Evolutionary conservation across 2,113 vertebrate genomes (phyloP).

Genomic region (Otus sunia): DNA sequence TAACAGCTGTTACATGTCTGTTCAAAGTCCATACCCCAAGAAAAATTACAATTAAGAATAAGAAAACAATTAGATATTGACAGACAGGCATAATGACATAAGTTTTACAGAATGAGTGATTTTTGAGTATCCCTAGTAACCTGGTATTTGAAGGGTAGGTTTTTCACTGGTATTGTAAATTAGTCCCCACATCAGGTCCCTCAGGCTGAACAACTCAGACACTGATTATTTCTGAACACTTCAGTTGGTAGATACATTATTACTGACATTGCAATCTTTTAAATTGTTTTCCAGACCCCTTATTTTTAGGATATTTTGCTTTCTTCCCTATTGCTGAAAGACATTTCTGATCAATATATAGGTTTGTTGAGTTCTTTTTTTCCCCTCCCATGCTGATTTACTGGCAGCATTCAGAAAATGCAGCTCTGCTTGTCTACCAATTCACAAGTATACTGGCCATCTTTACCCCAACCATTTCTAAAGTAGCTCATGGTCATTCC

Average conservation of each 20-base stretch:
- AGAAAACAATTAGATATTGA: slow-evolving; percentile 17
- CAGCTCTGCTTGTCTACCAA: background rate
- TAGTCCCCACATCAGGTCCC: background rate
- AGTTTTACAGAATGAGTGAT: slow-evolving; percentile 3
- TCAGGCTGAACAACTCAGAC: background rate
- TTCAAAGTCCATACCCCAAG: background rate
- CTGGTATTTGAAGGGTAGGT: background rate
- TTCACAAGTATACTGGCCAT: background rate
- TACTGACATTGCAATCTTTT: background rate
- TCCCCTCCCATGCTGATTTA: background rate
- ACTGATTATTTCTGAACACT: background rate
- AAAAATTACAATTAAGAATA: background rate
- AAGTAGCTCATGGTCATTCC: background rate
- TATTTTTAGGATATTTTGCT: background rate
- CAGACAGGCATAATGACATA: background rate
- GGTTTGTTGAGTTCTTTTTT: background rate
- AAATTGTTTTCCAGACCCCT: slow-evolving; percentile 6
- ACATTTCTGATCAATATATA: slow-evolving; percentile 30
- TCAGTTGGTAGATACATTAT: background rate
- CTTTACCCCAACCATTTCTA: background rate
- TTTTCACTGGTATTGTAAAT: background rate
- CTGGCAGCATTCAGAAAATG: background rate
- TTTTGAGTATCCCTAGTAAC: background rate
- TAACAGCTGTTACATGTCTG: background rate
- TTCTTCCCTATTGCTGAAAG: background rate